Evolutionary conservation across 2,888 invertebrate species (phyloP), one percentile per base, ranked within the genome.

Genomic region (Muschampia plurimacula): DNA sequence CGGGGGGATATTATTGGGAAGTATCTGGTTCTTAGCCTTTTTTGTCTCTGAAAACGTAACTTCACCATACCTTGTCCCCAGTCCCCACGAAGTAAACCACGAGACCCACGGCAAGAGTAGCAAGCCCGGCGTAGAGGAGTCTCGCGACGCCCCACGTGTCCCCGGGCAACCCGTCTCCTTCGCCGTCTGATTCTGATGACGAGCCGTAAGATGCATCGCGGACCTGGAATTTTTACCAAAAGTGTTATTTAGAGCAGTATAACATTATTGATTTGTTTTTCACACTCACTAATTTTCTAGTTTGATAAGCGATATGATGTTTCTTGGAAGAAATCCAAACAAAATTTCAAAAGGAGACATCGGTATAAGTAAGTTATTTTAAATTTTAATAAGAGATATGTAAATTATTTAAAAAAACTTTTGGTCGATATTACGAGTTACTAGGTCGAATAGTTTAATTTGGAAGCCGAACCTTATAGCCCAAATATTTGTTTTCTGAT

Each of bases 51-150:
- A 39, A 36, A 62, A n/a, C 8, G n/a, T 62, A n/a, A 62, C 13
- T 62, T 6, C 39, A 8, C 13, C 60, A 32, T 65, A 92, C 96
- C 93, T 98, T 97, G 94, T 98, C 98, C 84, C 98, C 98, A 78
- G 98, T 97, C 81, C 98, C 98, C 78, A 98, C 98, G 94, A 98
- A 98, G 87, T 97, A 97, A 82, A 98, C 97, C 82, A 98, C 97
- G 83, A 97, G 96, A 72, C 98, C 98, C 80, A 98, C 95, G 36
- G 98, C 97, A 75, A 97, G 96, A 36, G 96, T 97, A 79, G 97
- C 97, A 79, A 98, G 95, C 71, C 98, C 98, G 67, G 98, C 97
- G 91, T 98, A 98, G 72, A 98, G 95, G 77, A 98, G 95, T 77
- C 97, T 96, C 79, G 97, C 97, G 77, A 97, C 97, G 67, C 97